Evolutionary conservation across 2,113 vertebrate species (phyloP).

Genomic region (Otus sunia): DNA sequence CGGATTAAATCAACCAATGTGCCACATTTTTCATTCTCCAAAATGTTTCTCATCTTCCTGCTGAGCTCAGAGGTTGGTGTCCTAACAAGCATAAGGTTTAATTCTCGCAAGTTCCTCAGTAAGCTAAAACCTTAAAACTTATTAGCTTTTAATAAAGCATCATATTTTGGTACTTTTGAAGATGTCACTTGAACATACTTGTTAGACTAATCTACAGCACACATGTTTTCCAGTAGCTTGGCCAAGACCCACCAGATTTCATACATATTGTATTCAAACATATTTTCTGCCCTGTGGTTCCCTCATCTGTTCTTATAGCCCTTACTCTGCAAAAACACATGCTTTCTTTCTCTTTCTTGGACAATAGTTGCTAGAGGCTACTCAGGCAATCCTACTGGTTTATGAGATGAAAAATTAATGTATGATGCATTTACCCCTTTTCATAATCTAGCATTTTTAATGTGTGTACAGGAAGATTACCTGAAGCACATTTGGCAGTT

Average conservation of each 20-base stretch:
- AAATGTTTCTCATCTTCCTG: background rate
- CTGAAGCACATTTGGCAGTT: constrained; percentile 32
- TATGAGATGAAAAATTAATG: background rate
- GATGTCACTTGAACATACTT: background rate
- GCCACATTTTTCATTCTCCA: background rate
- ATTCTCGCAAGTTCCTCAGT: background rate
- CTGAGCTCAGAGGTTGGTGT: background rate
- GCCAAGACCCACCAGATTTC: background rate
- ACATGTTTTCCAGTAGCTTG: background rate
- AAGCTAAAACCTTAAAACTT: background rate
- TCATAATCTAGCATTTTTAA: background rate
- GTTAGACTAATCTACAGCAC: background rate
- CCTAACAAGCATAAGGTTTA: background rate
- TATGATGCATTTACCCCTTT: background rate
- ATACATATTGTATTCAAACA: background rate
- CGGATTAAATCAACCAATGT: background rate
- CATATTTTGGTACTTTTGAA: background rate
- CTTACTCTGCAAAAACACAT: constrained; percentile 10
- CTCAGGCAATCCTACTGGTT: background rate
- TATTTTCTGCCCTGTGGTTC: constrained; percentile 5
- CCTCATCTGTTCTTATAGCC: constrained; percentile 1
- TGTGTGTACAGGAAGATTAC: background rate
- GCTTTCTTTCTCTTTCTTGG: background rate
- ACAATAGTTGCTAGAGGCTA: background rate
- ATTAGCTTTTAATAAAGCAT: background rate